Conservation (phyloP, 2,888 invertebrate genomes). For the Erynnis tages region DNA sequence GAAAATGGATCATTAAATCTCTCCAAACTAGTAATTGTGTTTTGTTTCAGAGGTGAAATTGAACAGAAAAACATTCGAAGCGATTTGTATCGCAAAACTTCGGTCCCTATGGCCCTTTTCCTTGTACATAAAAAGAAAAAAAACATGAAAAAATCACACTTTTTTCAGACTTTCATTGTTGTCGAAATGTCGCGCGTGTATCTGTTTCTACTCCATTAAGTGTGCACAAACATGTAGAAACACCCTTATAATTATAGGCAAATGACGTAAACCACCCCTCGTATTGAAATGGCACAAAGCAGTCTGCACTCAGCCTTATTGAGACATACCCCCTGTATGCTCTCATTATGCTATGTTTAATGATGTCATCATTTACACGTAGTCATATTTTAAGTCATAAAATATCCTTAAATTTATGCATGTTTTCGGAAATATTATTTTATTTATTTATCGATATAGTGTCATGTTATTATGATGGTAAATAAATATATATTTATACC, state of each 20-base stretch:
- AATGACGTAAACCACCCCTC: slow-evolving; percentile 54
- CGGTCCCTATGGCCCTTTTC: too few species aligned
- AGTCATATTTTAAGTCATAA: not conserved
- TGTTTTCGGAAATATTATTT: too few species aligned
- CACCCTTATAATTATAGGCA: slow-evolving; percentile 63
- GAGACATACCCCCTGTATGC: slow-evolving; percentile 50
- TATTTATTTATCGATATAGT: too few species aligned
- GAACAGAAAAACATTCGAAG: too few species aligned
- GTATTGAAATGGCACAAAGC: slow-evolving; percentile 67
- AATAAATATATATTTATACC: too few species aligned
- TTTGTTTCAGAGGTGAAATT: too few species aligned
- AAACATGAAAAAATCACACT: not conserved
- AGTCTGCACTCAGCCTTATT: slow-evolving; percentile 76
- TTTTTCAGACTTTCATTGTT: not conserved
- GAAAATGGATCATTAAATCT: too few species aligned
- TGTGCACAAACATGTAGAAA: slow-evolving; percentile 32
- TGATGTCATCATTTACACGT: slow-evolving; percentile 9
- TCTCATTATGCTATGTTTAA: slow-evolving; percentile 21
- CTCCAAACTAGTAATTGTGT: too few species aligned
- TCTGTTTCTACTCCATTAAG: slow-evolving; percentile 38
- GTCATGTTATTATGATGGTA: too few species aligned
- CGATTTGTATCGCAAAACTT: too few species aligned
- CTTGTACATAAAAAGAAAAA: too few species aligned
- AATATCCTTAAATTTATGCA: not conserved
- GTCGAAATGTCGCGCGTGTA: slow-evolving; percentile 15